A percentile compares a stretch with the other conserved stretches of the same genome.
Evolutionary conservation across 37 sponge, comb jelly and placozoan genomes (phyloP).

Genomic region (Theonella swinhoei): DNA sequence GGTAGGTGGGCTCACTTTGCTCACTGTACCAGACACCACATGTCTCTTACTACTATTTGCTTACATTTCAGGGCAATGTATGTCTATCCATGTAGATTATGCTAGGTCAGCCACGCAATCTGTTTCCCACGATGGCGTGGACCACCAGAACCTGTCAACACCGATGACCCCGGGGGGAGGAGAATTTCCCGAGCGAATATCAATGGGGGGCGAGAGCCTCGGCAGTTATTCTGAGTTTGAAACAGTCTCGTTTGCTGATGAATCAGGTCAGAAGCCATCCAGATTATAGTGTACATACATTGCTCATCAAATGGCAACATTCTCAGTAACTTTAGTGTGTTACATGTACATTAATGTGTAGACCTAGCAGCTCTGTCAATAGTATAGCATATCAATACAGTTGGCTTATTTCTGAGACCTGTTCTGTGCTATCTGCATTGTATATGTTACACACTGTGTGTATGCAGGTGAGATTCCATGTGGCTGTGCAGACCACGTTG

Average conservation of each 20-base stretch:
- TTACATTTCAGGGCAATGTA: too few species aligned
- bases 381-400: not conserved
- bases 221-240: slow-evolving; percentile 42
- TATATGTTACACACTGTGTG: too few species aligned
- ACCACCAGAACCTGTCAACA: not conserved
- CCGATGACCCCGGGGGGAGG: not conserved
- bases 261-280: slow-evolving; percentile 40
- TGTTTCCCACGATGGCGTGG: not conserved
- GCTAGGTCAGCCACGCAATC: too few species aligned
- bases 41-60: too few species aligned
- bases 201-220: slow-evolving; percentile 54
- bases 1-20: too few species aligned
- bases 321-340: not conserved
- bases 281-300: not conserved
- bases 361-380: not conserved
- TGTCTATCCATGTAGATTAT: too few species aligned
- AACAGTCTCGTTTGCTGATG: slow-evolving; percentile 60
- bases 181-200: not conserved
- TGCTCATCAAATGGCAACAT: not conserved
- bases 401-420: too few species aligned
- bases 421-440: too few species aligned
- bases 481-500: slow-evolving; percentile 73
- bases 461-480: slow-evolving; percentile 77
- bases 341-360: not conserved
- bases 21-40: too few species aligned